Conservation (phyloP, 2,888 invertebrate species). For the Drosophila falleni region DNA sequence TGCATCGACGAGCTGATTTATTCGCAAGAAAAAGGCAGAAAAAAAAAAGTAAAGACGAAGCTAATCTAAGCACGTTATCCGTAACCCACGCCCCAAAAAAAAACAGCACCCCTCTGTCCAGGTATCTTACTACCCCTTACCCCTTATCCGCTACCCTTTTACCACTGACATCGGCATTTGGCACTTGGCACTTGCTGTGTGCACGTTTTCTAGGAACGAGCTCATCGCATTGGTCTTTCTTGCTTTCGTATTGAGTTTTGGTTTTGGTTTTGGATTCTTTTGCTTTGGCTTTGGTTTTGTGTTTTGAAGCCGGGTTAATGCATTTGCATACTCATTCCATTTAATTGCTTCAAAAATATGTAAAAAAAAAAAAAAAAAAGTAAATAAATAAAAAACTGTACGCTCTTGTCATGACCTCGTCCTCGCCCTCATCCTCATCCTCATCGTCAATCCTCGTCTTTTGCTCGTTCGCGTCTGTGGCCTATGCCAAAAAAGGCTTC, state of each 20-base stretch:
- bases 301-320: constrained; percentile 57
- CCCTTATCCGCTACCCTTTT: not conserved
- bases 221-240: constrained; percentile 33
- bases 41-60: constrained; percentile 33
- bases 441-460: constrained; percentile 9
- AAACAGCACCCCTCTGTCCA: not conserved
- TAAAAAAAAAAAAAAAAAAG: constrained; percentile 49
- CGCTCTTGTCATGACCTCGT: constrained; percentile 66
- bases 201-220: constrained; percentile 72
- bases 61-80: constrained; percentile 77
- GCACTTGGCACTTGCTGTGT: constrained; percentile 59
- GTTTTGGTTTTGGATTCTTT: constrained; percentile 28
- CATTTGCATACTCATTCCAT: constrained; percentile 80
- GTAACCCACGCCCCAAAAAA: constrained; percentile 63
- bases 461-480: constrained; percentile 42
- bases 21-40: constrained; percentile 39
- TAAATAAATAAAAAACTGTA: constrained; percentile 43
- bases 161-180: constrained; percentile 49
- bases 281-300: constrained; percentile 19
- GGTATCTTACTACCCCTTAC: not conserved
- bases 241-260: constrained; percentile 28
- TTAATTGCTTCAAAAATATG: constrained; percentile 80
- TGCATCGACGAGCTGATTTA: constrained; percentile 65
- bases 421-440: constrained; percentile 22
- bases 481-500: constrained; percentile 74